Percentiles rank a stretch among this genome's conserved stretches.
phyloP scores from a whole-genome alignment of 2,888 invertebrate genomes.

The Dryocosmus kuriphilus region DNA sequence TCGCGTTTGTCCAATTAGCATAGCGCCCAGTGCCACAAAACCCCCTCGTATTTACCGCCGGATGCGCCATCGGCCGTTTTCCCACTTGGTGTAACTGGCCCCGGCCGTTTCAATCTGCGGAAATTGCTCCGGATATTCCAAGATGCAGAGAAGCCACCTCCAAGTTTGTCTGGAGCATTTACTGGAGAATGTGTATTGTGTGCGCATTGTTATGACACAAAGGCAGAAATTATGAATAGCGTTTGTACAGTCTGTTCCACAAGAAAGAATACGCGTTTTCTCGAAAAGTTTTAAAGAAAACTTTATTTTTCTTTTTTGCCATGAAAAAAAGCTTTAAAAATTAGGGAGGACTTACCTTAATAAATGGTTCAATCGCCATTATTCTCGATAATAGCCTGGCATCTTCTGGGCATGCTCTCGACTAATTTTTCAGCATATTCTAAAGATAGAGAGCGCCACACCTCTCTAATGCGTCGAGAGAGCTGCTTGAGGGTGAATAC shows the following conservation, averaged over 20 bases:
- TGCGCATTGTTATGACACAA: background rate
- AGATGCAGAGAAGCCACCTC: background rate
- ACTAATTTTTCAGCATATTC: no score
- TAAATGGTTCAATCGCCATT: no score
- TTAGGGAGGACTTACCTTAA: no score
- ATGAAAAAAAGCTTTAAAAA: no score
- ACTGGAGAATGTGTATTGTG: background rate
- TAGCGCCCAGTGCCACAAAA: conserved; percentile 40
- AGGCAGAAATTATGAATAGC: background rate
- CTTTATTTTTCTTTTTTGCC: no score
- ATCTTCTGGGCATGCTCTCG: no score
- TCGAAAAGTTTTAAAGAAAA: no score
- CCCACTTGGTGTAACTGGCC: background rate
- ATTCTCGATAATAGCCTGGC: no score
- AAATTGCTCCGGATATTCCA: background rate
- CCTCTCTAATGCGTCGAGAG: no score
- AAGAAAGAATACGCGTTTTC: no score
- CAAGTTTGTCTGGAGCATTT: background rate
- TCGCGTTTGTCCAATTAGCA: conserved; percentile 57
- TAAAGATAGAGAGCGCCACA: no score
- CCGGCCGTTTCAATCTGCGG: background rate
- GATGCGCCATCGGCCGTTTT: background rate
- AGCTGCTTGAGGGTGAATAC: no score
- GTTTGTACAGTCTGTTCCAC: background rate
- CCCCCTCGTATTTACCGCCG: background rate